Base-by-base conservation (phyloP, 2,888 invertebrate genomes). In the Andrena trimmerana region DNA sequence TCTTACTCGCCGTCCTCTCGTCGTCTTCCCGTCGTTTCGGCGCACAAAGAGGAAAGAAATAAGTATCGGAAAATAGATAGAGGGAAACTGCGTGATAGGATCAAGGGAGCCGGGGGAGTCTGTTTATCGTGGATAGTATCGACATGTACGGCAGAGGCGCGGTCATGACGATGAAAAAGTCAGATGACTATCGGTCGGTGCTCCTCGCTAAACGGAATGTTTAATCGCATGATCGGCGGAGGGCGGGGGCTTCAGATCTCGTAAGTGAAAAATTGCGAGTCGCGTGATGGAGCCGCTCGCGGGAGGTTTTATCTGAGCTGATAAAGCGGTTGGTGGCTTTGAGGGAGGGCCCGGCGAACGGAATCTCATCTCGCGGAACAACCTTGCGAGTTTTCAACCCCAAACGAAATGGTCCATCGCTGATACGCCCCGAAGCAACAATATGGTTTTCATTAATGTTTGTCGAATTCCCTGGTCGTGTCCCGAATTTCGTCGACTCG, bases 61-160 rank as follows among this genome's bases (percentile, higher is more conserved):
- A 77, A 79, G 77, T 78, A 84, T 78, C 66, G 73, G 81, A 71
- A 66, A 70, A 70, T 73, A 79, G 73, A 78, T 83, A 81, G 50
- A 69, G 63, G 72, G 63, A 65, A 69, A 63, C 59, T 29, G 65
- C 54, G 57, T 33, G 84, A 82, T 84, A 79, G 65, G 71, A 82
- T 86, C 81, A 50, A 63, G 42, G 48, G 48, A 50, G 66, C 50
- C 54, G 5, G 42, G 62, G 67, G 68, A 68, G 29, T 69, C 67
- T 81, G 73, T 84, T 78, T 78, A 83, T 85, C 85, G 84, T 27
- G 36, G 66, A 63, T 62, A 78, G 63, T 79, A 82, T 84, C 82
- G 79, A 66, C 80, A 60, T 79, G 82, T 62, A 70, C 77, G 50
- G 16, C 54, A 29, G 65, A 42, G 60, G 52, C 33, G 48, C 50